Conservation (phyloP, 2,888 invertebrate genomes). For the Branchipolynoe longqiensis region DNA sequence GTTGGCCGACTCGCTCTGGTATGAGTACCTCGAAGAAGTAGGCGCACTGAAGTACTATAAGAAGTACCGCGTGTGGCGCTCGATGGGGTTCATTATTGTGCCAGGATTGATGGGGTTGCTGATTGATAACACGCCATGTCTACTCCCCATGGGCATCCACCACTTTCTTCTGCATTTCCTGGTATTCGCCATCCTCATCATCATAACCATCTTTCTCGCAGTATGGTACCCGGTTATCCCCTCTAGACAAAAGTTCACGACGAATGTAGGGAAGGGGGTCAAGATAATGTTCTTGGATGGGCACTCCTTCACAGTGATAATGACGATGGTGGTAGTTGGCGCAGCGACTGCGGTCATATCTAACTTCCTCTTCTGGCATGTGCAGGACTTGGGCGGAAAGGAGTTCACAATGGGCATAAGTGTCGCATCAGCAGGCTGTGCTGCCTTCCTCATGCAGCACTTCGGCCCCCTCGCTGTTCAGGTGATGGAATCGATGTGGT, state of each 20-base stretch:
- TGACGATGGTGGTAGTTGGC: slow-evolving; percentile 77
- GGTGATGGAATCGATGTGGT: slow-evolving; percentile 74
- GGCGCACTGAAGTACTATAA: slow-evolving; percentile 79
- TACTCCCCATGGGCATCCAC: slow-evolving; percentile 73
- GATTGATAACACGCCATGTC: slow-evolving; percentile 77
- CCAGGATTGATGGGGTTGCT: slow-evolving; percentile 73
- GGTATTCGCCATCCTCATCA: slow-evolving; percentile 74
- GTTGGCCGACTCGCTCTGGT: slow-evolving; percentile 79
- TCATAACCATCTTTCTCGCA: slow-evolving; percentile 71
- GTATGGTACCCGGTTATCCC: slow-evolving; percentile 76
- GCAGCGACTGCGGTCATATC: slow-evolving; percentile 73
- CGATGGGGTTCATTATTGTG: slow-evolving; percentile 75
- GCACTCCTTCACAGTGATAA: slow-evolving; percentile 71
- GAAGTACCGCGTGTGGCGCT: slow-evolving; percentile 76
- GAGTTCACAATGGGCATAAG: slow-evolving; percentile 76
- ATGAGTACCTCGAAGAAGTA: slow-evolving; percentile 78
- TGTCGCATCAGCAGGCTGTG: slow-evolving; percentile 73
- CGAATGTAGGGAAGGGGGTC: slow-evolving; percentile 69
- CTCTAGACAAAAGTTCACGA: slow-evolving; percentile 68
- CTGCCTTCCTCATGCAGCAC: slow-evolving; percentile 76
- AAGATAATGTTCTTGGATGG: slow-evolving; percentile 73
- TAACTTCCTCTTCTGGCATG: slow-evolving; percentile 78
- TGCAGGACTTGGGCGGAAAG: slow-evolving; percentile 75
- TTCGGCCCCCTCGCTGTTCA: slow-evolving; percentile 72
- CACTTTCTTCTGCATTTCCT: slow-evolving; percentile 78